A percentile compares a stretch with the other conserved stretches of the same genome.
Evolutionary conservation across 2,888 invertebrate species (phyloP).

Genomic region (Ichneumoninae sp.): DNA sequence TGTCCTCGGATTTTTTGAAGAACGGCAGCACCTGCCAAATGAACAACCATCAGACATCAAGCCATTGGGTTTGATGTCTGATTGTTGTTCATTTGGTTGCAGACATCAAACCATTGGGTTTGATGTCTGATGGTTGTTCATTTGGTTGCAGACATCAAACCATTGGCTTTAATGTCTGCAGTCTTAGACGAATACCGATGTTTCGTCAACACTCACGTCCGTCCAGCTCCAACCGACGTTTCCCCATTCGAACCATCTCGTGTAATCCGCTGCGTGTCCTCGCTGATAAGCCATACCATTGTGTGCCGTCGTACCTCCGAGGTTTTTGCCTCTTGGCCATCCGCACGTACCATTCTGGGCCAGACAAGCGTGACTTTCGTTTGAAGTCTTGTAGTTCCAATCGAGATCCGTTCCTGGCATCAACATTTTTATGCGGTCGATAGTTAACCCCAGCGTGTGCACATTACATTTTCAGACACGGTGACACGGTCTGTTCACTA

Average conservation of each 20-base stretch:
- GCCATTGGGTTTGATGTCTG: not conserved
- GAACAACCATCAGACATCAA: not conserved
- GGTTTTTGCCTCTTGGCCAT: constrained; percentile 90
- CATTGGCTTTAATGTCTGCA: not conserved
- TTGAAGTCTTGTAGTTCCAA: constrained; percentile 89
- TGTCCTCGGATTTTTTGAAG: constrained; percentile 89
- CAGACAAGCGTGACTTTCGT: constrained; percentile 87
- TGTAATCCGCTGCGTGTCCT: constrained; percentile 90
- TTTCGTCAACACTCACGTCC: constrained; percentile 81
- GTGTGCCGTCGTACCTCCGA: constrained; percentile 89
- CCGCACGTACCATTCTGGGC: constrained; percentile 85
- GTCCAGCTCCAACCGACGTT: constrained; percentile 91
- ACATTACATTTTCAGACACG: too few species aligned
- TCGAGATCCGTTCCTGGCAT: constrained; percentile 85
- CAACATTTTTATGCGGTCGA: not conserved
- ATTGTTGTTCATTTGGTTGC: too few species aligned
- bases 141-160: too few species aligned
- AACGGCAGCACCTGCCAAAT: constrained; percentile 87
- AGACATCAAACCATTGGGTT: too few species aligned
- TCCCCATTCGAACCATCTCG: constrained; percentile 90
- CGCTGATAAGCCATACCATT: constrained; percentile 95
- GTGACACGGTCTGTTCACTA: too few species aligned
- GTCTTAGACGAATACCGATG: not conserved
- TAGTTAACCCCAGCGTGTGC: too few species aligned
- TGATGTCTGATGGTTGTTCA: not conserved